phyloP scores from a whole-genome alignment of 2,797 vertebrate species.

The Cossypha heuglini region DNA sequence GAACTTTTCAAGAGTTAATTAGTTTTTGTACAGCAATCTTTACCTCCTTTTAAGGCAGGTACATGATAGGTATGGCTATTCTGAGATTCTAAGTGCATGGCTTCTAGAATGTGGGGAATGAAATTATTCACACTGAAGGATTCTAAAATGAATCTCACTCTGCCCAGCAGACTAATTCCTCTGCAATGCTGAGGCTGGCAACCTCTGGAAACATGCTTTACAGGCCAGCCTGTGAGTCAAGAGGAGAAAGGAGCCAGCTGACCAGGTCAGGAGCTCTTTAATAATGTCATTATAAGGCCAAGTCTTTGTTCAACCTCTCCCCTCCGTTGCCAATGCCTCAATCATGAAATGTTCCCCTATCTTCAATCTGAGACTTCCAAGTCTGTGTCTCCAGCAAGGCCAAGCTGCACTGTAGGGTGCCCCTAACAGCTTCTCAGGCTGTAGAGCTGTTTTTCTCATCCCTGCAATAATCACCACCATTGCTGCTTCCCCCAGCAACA shows the following conservation, averaged over 20 bases:
- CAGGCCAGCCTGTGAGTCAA: not conserved
- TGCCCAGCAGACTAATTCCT: not conserved
- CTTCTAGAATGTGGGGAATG: not conserved
- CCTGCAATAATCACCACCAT: not conserved
- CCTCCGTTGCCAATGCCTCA: not conserved
- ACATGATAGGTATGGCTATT: not conserved
- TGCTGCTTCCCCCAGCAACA: not conserved
- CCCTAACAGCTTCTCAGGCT: not conserved
- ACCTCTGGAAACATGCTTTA: not conserved
- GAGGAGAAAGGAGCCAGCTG: not conserved
- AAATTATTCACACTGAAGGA: not conserved
- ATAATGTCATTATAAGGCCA: not conserved
- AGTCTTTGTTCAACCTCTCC: not conserved
- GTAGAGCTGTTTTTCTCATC: not conserved
- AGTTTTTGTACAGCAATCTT: not conserved
- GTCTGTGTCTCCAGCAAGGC: not conserved
- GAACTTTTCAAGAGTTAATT: not conserved
- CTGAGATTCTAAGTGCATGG: not conserved
- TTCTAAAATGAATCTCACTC: not conserved
- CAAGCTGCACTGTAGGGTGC: not conserved
- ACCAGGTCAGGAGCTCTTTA: not conserved
- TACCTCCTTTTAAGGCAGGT: not conserved
- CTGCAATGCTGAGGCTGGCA: not conserved
- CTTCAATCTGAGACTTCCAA: not conserved
- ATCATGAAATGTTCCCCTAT: accelerated